A percentile compares a stretch with the other conserved stretches of the same genome.
Evolutionary conservation across 1,140 invertebrate genomes (phyloP).

Genomic region (Zaprionus capensis): DNA sequence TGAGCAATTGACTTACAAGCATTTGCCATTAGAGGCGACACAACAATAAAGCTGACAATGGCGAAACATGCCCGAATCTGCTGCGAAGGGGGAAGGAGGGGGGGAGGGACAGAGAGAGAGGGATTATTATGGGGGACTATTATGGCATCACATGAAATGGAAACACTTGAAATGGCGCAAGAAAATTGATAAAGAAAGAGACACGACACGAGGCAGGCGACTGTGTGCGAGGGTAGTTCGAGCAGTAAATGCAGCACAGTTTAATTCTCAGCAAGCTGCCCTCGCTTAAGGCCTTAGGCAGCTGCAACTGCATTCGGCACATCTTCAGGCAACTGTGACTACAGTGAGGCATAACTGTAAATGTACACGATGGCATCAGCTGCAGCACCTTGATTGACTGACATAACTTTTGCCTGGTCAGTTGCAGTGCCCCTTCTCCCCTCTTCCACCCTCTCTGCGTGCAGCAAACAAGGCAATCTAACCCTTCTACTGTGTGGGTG

Average conservation of each 20-base stretch:
- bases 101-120: background rate
- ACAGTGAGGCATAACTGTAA: background rate
- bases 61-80: background rate
- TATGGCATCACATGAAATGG: background rate
- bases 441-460: background rate
- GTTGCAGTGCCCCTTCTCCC: background rate
- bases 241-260: background rate
- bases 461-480: background rate
- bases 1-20: constrained; percentile 44
- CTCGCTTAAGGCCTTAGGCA: background rate
- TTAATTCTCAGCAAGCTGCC: too few relatives aligned
- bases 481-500: background rate
- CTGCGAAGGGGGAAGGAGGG: too few relatives aligned
- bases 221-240: background rate
- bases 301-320: background rate
- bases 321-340: background rate
- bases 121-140: background rate
- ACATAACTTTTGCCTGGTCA: background rate
- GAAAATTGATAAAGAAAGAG: background rate
- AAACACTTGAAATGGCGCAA: background rate
- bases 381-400: background rate
- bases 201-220: background rate
- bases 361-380: background rate
- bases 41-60: constrained; percentile 5
- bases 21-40: constrained; percentile 41